Evolutionary conservation across 1,140 invertebrate species (phyloP), one percentile per base, ranked within the genome.

Genomic region (Drosophila auraria): DNA sequence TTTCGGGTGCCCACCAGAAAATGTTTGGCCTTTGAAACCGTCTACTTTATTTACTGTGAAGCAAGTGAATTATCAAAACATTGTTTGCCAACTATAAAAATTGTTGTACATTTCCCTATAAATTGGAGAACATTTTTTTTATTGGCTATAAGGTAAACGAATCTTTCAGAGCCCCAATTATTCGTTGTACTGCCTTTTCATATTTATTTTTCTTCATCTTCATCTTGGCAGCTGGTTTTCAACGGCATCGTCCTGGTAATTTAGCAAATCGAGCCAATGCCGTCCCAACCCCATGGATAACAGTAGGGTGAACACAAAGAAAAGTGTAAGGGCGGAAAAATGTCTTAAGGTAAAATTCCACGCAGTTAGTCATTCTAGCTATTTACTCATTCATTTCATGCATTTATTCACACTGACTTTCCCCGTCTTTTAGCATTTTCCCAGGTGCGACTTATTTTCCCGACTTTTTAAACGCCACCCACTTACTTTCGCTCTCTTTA

Each of bases 361-460:
- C 76, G 72, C 83, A 74, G 83, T 87, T 87, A 87, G 83, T 87
- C 84, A 83, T 87, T 87, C 71, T 59, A 73, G 83, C 78, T 87
- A 87, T 87, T 87, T 87, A 87, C 77, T 87, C 77, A 87, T 87
- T 87, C 83, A 87, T 87, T 87, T 87, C 83, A 87, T 87, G 80
- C 77, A 87, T 87, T 89, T 87, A 87, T 87, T 87, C 84, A 87
- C 83, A 87, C 78, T 83, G 80, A 83, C 80, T 72, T 78, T 47
- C 33, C 40, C 7, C 27, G 9, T 38, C 40, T 33, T 25, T 17
- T 23, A 33, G 17, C 30, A 38, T 33, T 61, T 71, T 73, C 58
- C 40, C 83, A 80, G 84, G 84, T 89, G 83, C 64, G 65, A 81
- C 80, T 89, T 81, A 83, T 87, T 89, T 84, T 73, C 62, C 62